Conservation (phyloP, 2,113 vertebrate species). For the Tonatia bakeri region DNA sequence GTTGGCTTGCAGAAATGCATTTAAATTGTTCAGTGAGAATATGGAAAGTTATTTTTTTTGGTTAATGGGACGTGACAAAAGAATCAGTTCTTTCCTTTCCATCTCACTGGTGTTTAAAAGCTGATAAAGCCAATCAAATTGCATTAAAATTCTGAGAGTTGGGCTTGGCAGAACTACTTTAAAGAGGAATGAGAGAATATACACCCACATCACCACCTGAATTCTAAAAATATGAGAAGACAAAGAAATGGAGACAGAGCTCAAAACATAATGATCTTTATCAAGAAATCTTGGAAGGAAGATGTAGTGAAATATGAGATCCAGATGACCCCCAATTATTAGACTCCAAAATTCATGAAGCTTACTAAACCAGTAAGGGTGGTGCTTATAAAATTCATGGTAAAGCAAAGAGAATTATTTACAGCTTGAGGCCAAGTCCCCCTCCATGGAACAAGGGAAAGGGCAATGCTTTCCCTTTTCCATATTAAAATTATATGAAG, state of each 20-base stretch:
- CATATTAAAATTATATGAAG: neutral
- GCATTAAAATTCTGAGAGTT: neutral
- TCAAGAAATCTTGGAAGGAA: neutral
- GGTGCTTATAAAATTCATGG: neutral
- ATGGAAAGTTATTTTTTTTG: neutral
- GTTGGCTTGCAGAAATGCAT: neutral
- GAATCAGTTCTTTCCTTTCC: neutral
- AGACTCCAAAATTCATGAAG: neutral
- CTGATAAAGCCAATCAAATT: constrained; percentile 13
- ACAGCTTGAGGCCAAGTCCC: neutral
- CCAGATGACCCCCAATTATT: neutral
- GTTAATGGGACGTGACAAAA: neutral
- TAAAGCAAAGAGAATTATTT: neutral
- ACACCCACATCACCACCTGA: neutral
- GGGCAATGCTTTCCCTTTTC: neutral
- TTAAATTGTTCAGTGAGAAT: constrained; percentile 21
- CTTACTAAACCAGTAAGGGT: neutral
- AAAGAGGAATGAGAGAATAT: neutral
- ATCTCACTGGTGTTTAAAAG: neutral
- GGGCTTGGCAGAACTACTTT: neutral
- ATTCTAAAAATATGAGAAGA: neutral
- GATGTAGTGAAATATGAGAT: neutral
- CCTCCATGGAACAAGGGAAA: neutral
- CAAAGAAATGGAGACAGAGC: neutral
- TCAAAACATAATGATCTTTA: neutral